Conservation (phyloP, 1,140 invertebrate genomes). For the Hyles euphorbiae region DNA sequence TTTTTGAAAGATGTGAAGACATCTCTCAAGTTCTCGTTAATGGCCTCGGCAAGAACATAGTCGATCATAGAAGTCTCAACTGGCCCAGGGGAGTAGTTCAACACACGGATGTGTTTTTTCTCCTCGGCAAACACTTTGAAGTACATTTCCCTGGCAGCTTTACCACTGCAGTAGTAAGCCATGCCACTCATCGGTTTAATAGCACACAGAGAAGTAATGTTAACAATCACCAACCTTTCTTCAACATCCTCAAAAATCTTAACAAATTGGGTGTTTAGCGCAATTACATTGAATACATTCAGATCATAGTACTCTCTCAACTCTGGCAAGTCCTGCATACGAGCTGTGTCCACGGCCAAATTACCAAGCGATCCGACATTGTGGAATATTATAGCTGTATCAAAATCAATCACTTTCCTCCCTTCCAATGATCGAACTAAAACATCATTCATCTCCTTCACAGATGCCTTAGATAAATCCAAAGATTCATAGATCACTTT, state of each 20-base stretch:
- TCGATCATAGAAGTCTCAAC: constrained; percentile 93
- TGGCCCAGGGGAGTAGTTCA: constrained; percentile 96
- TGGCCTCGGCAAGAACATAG: constrained; percentile 77
- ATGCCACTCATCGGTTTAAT: constrained; percentile 85
- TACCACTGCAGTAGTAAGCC: constrained; percentile 89
- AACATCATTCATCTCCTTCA: constrained; percentile 69
- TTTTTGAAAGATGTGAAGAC: constrained; percentile 77
- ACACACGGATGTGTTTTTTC: constrained; percentile 82
- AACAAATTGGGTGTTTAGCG: constrained; percentile 87
- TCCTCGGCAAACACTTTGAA: constrained; percentile 92
- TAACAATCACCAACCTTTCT: constrained; percentile 80
- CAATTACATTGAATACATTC: constrained; percentile 87
- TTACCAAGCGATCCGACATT: constrained; percentile 94
- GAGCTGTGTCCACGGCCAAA: constrained; percentile 76
- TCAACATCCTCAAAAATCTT: constrained; percentile 78
- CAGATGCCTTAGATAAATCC: constrained; percentile 76
- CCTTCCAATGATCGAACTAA: constrained; percentile 63
- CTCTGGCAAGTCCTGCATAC: constrained; percentile 77
- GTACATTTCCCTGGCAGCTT: constrained; percentile 94
- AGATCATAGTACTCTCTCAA: constrained; percentile 84
- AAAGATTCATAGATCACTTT: constrained; percentile 73
- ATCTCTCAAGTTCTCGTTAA: constrained; percentile 77
- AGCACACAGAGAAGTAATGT: constrained; percentile 91
- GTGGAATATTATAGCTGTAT: constrained; percentile 87
- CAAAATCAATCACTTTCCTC: constrained; percentile 73